Conservation (phyloP, 2,797 vertebrate species). For the Arremon brunneinucha region DNA sequence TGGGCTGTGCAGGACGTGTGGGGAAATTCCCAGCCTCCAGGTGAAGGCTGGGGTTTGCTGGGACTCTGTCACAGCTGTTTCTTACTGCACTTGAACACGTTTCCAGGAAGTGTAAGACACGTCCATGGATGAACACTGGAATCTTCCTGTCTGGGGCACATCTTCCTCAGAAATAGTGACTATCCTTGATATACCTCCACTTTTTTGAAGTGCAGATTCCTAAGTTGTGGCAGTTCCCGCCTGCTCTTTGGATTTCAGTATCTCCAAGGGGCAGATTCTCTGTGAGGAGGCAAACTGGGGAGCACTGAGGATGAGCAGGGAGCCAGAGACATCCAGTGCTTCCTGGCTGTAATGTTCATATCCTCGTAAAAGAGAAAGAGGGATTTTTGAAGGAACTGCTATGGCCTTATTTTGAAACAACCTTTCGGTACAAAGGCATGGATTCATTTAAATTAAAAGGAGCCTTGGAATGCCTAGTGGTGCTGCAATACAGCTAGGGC, state of each 20-base stretch:
- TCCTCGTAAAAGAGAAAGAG: background rate
- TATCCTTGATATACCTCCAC: background rate
- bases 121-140: rapidly evolving
- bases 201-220: background rate
- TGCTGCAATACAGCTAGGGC: background rate
- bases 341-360: background rate
- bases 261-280: background rate
- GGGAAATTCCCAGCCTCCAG: background rate
- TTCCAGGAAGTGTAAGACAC: background rate
- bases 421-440: rapidly evolving
- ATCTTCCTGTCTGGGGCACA: background rate
- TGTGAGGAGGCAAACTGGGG: background rate
- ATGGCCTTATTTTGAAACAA: background rate
- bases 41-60: rapidly evolving
- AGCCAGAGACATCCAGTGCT: background rate
- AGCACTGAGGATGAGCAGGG: background rate
- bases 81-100: background rate
- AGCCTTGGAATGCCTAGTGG: background rate
- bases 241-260: background rate
- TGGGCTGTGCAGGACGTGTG: rapidly evolving
- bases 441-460: background rate
- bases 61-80: background rate
- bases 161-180: rapidly evolving
- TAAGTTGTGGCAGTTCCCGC: background rate
- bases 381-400: background rate